Conservation (phyloP, 2,113 vertebrate species). For the Lagopus muta region DNA sequence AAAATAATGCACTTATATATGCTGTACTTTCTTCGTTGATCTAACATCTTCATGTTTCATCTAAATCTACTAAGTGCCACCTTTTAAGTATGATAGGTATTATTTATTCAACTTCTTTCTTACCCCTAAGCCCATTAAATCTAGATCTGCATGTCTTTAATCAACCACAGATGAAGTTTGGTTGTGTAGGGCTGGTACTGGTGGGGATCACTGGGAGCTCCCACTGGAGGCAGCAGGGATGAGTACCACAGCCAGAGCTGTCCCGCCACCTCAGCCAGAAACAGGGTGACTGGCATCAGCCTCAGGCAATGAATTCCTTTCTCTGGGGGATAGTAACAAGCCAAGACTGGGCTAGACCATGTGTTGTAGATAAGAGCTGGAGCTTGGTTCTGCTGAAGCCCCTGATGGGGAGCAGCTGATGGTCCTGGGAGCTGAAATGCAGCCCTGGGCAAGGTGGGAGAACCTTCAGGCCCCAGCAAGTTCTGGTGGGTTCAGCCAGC, state of each 20-base stretch:
- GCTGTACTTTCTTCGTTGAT: not conserved
- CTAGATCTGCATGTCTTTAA: not conserved
- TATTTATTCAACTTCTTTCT: not conserved
- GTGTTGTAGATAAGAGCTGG: rapidly evolving
- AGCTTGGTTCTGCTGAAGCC: not conserved
- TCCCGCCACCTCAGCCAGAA: rapidly evolving
- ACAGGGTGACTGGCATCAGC: not conserved
- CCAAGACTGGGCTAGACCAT: not conserved
- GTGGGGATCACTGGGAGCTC: rapidly evolving
- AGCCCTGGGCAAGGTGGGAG: not conserved
- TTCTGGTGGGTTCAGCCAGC: not conserved
- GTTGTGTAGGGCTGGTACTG: rapidly evolving
- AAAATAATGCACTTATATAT: too few relatives aligned
- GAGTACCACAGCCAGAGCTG: rapidly evolving
- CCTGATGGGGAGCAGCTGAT: rapidly evolving
- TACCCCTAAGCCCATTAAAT: not conserved
- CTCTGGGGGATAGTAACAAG: not conserved
- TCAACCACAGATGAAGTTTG: rapidly evolving
- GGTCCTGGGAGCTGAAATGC: rapidly evolving
- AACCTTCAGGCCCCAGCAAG: not conserved
- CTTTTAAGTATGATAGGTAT: not conserved
- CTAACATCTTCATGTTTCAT: not conserved
- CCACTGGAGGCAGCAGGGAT: not conserved
- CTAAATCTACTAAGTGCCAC: not conserved
- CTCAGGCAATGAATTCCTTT: rapidly evolving